Evolutionary conservation across 2,113 vertebrate genomes (phyloP).

Genomic region (Percina caprodes): DNA sequence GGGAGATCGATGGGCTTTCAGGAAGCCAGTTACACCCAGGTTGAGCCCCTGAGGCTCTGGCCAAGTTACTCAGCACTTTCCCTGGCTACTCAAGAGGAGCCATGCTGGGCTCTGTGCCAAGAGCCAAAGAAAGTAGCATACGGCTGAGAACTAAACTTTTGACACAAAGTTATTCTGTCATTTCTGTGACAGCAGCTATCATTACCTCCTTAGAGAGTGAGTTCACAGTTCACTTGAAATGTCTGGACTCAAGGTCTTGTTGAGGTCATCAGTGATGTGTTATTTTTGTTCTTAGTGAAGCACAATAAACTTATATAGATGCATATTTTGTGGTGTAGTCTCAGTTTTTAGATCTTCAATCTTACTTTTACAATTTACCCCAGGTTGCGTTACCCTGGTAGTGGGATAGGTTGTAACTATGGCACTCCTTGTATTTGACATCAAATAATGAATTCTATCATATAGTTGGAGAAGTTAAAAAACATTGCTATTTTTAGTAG

Average conservation of each 20-base stretch:
- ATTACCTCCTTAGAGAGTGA: constrained; percentile 45
- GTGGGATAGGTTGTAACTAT: no score
- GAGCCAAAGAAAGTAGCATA: constrained; percentile 47
- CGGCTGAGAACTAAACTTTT: constrained; percentile 51
- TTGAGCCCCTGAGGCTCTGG: constrained; percentile 54
- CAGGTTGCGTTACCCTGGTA: no score
- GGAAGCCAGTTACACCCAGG: constrained; percentile 65
- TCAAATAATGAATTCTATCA: no score
- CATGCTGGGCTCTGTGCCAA: constrained; percentile 53
- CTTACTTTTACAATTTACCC: no score
- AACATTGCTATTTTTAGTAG: no score
- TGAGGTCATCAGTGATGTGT: background rate
- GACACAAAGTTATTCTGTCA: constrained; percentile 61
- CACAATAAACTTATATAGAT: no score
- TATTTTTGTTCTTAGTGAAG: no score
- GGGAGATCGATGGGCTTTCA: constrained; percentile 67
- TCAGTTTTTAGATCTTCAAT: no score
- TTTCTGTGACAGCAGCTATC: constrained; percentile 36
- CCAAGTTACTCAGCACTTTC: constrained; percentile 73
- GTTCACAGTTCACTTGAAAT: constrained; percentile 40
- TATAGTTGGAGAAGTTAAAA: no score
- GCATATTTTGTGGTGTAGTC: no score
- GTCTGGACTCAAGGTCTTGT: constrained; percentile 31
- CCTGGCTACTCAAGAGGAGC: constrained; percentile 56
- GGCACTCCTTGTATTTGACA: no score